Evolutionary conservation across 2,113 vertebrate species (phyloP), one percentile per base, ranked within the genome.

Genomic region (Proteles cristata): DNA sequence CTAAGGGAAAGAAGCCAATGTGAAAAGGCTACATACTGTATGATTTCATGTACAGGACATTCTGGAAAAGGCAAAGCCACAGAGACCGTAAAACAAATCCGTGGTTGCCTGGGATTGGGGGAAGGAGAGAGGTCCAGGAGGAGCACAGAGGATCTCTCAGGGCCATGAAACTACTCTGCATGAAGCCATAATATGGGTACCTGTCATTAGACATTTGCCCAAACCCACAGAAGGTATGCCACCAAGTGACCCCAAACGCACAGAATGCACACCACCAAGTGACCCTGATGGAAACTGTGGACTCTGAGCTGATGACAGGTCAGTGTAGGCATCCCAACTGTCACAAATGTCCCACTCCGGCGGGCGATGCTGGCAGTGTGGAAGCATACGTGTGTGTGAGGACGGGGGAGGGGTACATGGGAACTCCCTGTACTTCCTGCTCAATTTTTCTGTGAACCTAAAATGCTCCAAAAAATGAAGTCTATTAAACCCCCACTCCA

Each of bases 91-190:
- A 61, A 61, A 21, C 39, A 53, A 31, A 11, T 16, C 2, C 21
- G 26, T 5, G 5, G 23, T 15, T 35, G 25, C 8, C 23, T 7
- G 35, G 61, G 15, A 8, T 0, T 0, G 3, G 17, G 15, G 53
- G 4, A 14, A 16, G 21, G 3, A 12, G 28, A 6, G 21, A 35
- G 1, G 68, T 5, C 17, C 1, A 53, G 79, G 58, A 7, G n/a
- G 71, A 50, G 2, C 45, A 43, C 23, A 17, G 1, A 25, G 35
- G 53, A 35, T 5, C 1, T 4, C 45, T 50, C 6, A 12, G 28
- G 7, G 23, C 16, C 31, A 28, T 11, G 45, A n/a, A 4, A 61
- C 14, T 7, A n/a, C 21, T 87, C 45, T 10, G 35, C 8, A 10
- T 0, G 25, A 39, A 0, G 19, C 31, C 63, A 8, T 33, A 50